Percentiles rank a stretch among this genome's conserved stretches.
Conservation (phyloP, 2,797 vertebrate species). For the Anabacerthia variegaticeps region DNA sequence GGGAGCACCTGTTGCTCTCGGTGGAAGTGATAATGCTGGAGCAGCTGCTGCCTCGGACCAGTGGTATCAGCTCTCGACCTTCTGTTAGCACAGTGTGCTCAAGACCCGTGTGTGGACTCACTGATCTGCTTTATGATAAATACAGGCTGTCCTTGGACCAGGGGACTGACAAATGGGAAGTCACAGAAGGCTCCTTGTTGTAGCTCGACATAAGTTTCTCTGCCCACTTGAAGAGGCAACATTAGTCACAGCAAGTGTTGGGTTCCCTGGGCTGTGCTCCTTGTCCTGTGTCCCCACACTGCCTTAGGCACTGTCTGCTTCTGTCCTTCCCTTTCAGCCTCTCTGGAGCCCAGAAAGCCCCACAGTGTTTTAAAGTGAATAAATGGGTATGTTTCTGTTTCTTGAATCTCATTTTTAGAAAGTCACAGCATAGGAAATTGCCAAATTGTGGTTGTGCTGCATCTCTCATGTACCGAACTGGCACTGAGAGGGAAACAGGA, state of each 20-base stretch:
- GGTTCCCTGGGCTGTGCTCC: not conserved
- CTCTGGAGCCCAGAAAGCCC: not conserved
- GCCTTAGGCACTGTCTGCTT: not conserved
- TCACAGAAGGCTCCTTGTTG: not conserved
- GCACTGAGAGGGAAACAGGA: not conserved
- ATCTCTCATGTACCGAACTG: not conserved
- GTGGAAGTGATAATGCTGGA: not conserved
- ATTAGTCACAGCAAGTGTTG: not conserved
- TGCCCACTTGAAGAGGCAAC: not conserved
- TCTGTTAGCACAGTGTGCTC: not conserved
- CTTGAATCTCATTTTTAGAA: not conserved
- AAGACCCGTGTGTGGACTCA: fast-evolving
- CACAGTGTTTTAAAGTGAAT: not conserved
- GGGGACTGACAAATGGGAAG: not conserved
- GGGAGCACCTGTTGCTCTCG: not conserved
- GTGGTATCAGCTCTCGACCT: not conserved
- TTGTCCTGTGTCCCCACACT: fast-evolving
- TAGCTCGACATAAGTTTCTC: not conserved
- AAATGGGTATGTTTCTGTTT: not conserved
- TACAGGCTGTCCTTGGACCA: not conserved
- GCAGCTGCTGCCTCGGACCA: not conserved
- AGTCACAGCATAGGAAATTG: not conserved
- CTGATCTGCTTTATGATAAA: not conserved
- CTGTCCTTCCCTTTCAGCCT: not conserved
- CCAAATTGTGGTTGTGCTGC: not conserved